Evolutionary conservation across 2,888 invertebrate genomes (phyloP), one percentile per base, ranked within the genome.

Genomic region (Folsomia manolachei): DNA sequence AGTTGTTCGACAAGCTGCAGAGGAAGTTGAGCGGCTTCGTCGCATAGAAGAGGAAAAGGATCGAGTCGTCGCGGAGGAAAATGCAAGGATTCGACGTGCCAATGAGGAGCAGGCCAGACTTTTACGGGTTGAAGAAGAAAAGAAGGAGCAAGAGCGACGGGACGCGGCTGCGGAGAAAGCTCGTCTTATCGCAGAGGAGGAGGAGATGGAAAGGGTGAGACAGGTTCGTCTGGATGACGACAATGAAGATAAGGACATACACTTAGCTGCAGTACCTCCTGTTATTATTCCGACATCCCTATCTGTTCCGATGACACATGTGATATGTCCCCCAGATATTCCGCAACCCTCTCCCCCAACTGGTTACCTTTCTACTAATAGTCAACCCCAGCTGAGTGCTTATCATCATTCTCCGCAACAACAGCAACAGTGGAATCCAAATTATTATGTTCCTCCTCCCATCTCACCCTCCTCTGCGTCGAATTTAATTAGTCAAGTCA

Each of bases 151-250:
- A 51, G 51, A 11, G 9, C 51, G 11, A 11, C 51, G 51, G 51
- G n/a, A n/a, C n/a, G n/a, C n/a, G n/a, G n/a, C n/a, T 84, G 90
- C 91, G 83, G 94, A 94, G 83, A 93, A 92, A 66, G 93, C 93
- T 69, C 94, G 93, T 83, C 95, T 95, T 0, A 96, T 96, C 85
- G 95, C 96, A 85, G 94, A 92, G 85, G 90, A 94, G 84, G 95
- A 94, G 85, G 95, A 95, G 82, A 89, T 95, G 88, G 94, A 94
- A 84, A 90, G 93, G 83, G 85, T 96, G 77, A 94, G n/a, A n/a
- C n/a, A n/a, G n/a, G n/a, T n/a, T n/a, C n/a, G n/a, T n/a, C n/a
- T n/a, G n/a, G n/a, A n/a, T n/a, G n/a, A n/a, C n/a, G n/a, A n/a
- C n/a, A n/a, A n/a, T n/a, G n/a, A n/a, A n/a, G 39, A 39, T 9